Evolutionary conservation across 2,797 vertebrate species (phyloP).

Genomic region (Anolis apletophallus): DNA sequence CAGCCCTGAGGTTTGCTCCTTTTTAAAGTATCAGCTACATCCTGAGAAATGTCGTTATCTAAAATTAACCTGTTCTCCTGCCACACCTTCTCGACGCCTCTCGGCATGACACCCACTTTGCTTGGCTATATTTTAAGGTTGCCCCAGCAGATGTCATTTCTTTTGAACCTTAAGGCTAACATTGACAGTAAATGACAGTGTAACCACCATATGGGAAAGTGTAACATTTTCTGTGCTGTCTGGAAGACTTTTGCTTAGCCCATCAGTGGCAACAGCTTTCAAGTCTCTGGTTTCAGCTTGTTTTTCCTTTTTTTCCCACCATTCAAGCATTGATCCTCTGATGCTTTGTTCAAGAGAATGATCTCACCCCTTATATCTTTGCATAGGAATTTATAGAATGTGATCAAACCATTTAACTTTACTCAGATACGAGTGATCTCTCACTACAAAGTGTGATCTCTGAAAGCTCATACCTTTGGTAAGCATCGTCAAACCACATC

Average conservation of each 20-base stretch:
- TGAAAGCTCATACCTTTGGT: slow-evolving; percentile 23
- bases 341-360: slow-evolving; percentile 3
- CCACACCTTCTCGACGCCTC: neutral
- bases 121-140: neutral
- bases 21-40: neutral
- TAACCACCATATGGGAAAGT: no score
- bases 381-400: neutral
- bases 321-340: neutral
- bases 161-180: no score
- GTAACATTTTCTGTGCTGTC: neutral
- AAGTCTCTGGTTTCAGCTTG: neutral
- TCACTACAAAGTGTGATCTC: slow-evolving; percentile 9
- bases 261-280: neutral
- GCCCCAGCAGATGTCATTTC: neutral
- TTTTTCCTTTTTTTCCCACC: neutral
- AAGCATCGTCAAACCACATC: neutral
- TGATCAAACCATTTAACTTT: slow-evolving; percentile 15
- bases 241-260: neutral
- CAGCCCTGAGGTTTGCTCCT: no score
- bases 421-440: slow-evolving; percentile 12
- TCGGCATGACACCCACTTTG: neutral
- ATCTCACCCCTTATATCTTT: neutral
- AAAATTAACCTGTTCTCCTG: neutral
- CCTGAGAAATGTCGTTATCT: neutral
- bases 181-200: neutral